Evolutionary conservation across 2,888 invertebrate genomes (phyloP).

Genomic region (Aleiodes testaceus): DNA sequence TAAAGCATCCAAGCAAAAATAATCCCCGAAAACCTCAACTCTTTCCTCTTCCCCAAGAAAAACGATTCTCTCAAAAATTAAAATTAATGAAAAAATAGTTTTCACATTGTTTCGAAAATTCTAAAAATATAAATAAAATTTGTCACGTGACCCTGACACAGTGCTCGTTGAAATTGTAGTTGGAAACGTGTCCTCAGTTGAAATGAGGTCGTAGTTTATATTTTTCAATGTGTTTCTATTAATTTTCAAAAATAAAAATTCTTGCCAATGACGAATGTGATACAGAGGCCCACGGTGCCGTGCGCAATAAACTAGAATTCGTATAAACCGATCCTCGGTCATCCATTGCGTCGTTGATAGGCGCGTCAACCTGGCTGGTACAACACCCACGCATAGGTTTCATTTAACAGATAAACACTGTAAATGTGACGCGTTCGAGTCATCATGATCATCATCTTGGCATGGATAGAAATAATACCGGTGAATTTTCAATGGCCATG

Average conservation of each 20-base stretch:
- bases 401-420: slow-evolving; percentile 7
- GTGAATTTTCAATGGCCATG: neutral
- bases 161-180: slow-evolving; percentile 23
- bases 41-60: neutral
- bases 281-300: neutral
- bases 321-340: neutral
- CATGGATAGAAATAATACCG: neutral
- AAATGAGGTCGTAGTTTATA: neutral
- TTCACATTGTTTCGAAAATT: slow-evolving; percentile 2
- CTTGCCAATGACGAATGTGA: neutral
- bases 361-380: neutral
- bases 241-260: neutral
- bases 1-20: neutral
- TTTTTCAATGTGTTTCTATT: neutral
- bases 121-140: slow-evolving; percentile 22
- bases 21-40: neutral
- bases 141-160: slow-evolving; percentile 29
- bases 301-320: slow-evolving; percentile 4
- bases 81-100: slow-evolving; percentile 4
- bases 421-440: slow-evolving; percentile 14
- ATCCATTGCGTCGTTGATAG: slow-evolving; percentile 29
- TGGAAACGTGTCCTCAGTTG: neutral
- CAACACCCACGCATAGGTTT: slow-evolving; percentile 21
- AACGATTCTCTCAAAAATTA: neutral
- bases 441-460: slow-evolving; percentile 26